phyloP scores from a whole-genome alignment of 2,797 vertebrate species.

The Chloroceryle inda region DNA sequence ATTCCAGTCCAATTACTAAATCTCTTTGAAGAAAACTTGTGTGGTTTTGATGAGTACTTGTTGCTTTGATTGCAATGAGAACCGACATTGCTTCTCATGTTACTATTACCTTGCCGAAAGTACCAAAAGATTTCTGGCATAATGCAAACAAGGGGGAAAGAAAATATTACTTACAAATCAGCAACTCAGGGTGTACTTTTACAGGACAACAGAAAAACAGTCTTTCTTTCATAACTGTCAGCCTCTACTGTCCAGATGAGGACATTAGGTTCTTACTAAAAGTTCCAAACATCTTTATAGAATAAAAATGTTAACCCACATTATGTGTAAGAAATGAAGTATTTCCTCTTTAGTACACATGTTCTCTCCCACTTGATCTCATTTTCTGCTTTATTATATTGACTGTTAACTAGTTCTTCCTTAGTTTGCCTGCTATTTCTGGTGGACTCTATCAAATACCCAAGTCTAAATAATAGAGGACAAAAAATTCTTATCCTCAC shows the following conservation, averaged over 20 bases:
- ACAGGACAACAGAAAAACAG: neutral
- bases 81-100: neutral
- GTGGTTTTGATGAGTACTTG: neutral
- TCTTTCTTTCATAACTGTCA: neutral
- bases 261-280: neutral
- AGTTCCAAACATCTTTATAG: neutral
- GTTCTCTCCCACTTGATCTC: neutral
- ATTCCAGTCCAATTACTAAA: neutral
- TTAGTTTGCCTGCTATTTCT: neutral
- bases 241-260: neutral
- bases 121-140: neutral
- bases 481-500: neutral
- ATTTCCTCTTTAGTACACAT: neutral
- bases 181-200: neutral
- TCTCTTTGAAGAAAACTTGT: neutral
- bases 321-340: neutral
- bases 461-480: neutral
- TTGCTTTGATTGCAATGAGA: neutral
- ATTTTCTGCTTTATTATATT: neutral
- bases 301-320: neutral
- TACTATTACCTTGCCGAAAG: neutral
- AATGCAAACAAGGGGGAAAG: neutral
- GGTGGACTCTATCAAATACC: neutral
- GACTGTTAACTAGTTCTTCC: neutral
- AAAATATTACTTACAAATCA: neutral